phyloP scores from a whole-genome alignment of 1,140 invertebrate species.

The Nomia melanderi region DNA sequence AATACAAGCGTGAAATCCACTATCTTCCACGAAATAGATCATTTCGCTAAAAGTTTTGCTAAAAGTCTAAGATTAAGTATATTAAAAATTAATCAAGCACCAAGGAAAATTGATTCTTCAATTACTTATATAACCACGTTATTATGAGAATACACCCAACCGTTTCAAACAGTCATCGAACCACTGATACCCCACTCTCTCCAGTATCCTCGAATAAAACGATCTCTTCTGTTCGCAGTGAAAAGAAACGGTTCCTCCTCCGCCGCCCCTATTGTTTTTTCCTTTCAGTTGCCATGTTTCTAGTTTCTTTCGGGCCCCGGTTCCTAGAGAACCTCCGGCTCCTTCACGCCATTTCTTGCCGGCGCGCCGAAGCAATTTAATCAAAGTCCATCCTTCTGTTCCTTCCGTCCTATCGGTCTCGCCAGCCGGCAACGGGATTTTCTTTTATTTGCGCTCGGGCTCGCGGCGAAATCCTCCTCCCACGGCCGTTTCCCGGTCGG shows the following conservation, averaged over 20 bases:
- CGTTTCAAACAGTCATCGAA: no score
- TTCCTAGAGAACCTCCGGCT: neutral
- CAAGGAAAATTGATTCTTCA: no score
- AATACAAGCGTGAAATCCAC: no score
- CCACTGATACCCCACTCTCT: neutral
- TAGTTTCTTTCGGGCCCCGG: neutral
- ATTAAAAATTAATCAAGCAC: no score
- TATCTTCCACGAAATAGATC: no score
- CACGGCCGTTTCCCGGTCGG: neutral
- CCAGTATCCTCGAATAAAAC: neutral
- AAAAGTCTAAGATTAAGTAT: no score
- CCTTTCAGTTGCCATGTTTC: neutral
- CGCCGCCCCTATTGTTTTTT: neutral
- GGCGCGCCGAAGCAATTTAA: slow-evolving; percentile 41
- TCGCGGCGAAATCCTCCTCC: neutral
- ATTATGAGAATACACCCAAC: no score
- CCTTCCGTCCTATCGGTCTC: slow-evolving; percentile 33
- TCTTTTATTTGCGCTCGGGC: slow-evolving; percentile 43
- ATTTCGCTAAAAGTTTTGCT: no score
- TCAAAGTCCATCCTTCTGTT: slow-evolving; percentile 42
- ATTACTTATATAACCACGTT: no score
- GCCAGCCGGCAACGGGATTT: neutral
- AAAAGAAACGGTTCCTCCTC: neutral
- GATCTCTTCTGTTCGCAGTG: slow-evolving; percentile 13
- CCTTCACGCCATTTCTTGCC: neutral